These are phyloP conservation scores for Plagodis dolabraria DNA, from an alignment of 2,888 invertebrate genomes.

Conservation along the genomic window DNA sequence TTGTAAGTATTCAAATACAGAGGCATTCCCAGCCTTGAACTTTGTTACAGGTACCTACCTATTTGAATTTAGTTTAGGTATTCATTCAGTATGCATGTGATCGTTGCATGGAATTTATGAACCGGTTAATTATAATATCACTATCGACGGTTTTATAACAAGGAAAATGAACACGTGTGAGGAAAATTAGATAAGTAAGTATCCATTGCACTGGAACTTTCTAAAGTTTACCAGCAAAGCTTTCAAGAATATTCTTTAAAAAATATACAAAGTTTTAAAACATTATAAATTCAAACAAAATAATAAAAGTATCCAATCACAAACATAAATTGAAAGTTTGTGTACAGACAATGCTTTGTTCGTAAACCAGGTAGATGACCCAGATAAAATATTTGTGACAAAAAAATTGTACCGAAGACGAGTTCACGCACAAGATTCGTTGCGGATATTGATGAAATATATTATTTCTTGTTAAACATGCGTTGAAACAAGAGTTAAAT, in stretches of 20 bases:
- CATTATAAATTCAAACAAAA: no score
- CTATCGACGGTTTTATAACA: not conserved
- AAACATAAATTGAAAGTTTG: not conserved
- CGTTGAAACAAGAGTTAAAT: no score
- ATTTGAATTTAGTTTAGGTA: not conserved
- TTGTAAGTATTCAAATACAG: constrained; percentile 1
- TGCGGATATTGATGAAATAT: no score
- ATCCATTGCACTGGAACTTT: no score
- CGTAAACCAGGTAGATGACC: constrained; percentile 12
- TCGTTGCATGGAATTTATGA: no score
- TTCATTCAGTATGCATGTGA: not conserved
- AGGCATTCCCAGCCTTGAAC: constrained; percentile 16
- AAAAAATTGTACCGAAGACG: not conserved
- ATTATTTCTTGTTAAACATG: no score
- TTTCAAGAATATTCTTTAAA: no score
- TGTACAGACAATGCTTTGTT: not conserved
- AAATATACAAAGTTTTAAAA: no score
- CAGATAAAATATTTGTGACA: not conserved
- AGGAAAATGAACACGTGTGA: not conserved
- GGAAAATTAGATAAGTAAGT: not conserved
- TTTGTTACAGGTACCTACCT: not conserved
- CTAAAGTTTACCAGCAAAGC: no score
- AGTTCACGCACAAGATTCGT: no score
- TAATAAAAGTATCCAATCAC: not conserved
- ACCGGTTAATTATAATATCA: not conserved